phyloP scores from a whole-genome alignment of 1,140 invertebrate genomes.

The Drosophila tani region DNA sequence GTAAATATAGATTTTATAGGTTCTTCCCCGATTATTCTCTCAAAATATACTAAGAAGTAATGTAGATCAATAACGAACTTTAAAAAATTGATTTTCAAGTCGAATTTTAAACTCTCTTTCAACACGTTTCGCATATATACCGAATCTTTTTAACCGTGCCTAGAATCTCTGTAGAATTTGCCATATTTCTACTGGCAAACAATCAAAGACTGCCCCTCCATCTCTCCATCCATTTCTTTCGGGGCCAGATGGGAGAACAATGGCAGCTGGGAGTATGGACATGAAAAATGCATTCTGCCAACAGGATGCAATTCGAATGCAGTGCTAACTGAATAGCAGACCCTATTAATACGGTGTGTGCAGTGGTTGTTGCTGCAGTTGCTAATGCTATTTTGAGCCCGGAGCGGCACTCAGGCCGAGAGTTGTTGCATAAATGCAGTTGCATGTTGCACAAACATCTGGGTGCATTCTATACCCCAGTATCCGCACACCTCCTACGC shows the following conservation, averaged over 20 bases:
- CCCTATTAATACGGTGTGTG: slow-evolving; percentile 34
- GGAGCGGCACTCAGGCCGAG: slow-evolving; percentile 52
- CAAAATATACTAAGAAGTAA: too few species aligned
- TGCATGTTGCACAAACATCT: slow-evolving; percentile 67
- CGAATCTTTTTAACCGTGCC: background rate
- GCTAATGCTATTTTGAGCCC: slow-evolving; percentile 45
- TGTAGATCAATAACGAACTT: too few species aligned
- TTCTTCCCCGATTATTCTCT: too few species aligned
- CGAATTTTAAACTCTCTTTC: background rate
- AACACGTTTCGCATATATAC: too few species aligned
- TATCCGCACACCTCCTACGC: slow-evolving; percentile 1
- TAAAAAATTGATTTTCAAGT: background rate
- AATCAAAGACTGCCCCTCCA: background rate
- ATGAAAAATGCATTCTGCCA: slow-evolving; percentile 69
- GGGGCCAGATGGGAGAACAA: slow-evolving; percentile 2
- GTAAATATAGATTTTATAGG: too few species aligned
- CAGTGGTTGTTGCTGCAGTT: slow-evolving; percentile 34
- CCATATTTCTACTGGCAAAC: background rate
- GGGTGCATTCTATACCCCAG: slow-evolving; percentile 13
- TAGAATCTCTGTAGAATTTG: background rate
- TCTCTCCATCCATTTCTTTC: slow-evolving; percentile 19
- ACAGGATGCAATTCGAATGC: slow-evolving; percentile 43
- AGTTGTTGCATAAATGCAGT: slow-evolving; percentile 76
- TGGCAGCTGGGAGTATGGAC: slow-evolving; percentile 26
- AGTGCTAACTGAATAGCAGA: slow-evolving; percentile 43